Percentiles rank a stretch among this genome's conserved stretches.
phyloP scores from a whole-genome alignment of 2,888 invertebrate genomes.

The Drosophila austrosaltans region DNA sequence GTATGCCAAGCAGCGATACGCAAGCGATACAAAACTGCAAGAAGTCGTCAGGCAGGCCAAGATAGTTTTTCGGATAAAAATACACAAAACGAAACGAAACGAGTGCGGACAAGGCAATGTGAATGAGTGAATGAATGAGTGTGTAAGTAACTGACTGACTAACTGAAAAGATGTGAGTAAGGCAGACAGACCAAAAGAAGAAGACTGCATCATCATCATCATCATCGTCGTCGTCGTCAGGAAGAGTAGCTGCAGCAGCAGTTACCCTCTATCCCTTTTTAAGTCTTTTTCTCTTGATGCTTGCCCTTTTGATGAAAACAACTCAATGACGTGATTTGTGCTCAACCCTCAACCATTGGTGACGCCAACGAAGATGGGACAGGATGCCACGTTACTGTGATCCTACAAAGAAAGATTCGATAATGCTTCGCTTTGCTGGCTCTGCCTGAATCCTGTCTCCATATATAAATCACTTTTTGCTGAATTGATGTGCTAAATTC shows the following conservation, averaged over 20 bases:
- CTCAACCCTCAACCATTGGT: slow-evolving; percentile 28
- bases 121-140: slow-evolving; percentile 58
- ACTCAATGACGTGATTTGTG: slow-evolving; percentile 78
- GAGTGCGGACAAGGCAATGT: slow-evolving; percentile 9
- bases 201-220: slow-evolving; percentile 1
- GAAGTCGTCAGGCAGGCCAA: slow-evolving; percentile 68
- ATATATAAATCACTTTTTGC: slow-evolving; percentile 72
- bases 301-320: slow-evolving; percentile 80
- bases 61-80: slow-evolving; percentile 79
- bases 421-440: background rate
- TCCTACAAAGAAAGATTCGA: slow-evolving; percentile 8
- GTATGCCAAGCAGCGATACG: slow-evolving; percentile 79
- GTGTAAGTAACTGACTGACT: slow-evolving; percentile 53
- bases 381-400: slow-evolving; percentile 35
- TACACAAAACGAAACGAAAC: slow-evolving; percentile 59
- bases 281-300: slow-evolving; percentile 54
- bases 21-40: slow-evolving; percentile 75
- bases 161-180: slow-evolving; percentile 2
- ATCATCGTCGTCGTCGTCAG: background rate
- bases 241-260: background rate
- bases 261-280: background rate
- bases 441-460: slow-evolving; percentile 46
- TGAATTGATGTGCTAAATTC: slow-evolving; percentile 76
- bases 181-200: background rate
- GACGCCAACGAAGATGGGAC: slow-evolving; percentile 70